Evolutionary conservation across 2,797 vertebrate species (phyloP), one percentile per base, ranked within the genome.

Genomic region (Melanotaenia parkinsoni): DNA sequence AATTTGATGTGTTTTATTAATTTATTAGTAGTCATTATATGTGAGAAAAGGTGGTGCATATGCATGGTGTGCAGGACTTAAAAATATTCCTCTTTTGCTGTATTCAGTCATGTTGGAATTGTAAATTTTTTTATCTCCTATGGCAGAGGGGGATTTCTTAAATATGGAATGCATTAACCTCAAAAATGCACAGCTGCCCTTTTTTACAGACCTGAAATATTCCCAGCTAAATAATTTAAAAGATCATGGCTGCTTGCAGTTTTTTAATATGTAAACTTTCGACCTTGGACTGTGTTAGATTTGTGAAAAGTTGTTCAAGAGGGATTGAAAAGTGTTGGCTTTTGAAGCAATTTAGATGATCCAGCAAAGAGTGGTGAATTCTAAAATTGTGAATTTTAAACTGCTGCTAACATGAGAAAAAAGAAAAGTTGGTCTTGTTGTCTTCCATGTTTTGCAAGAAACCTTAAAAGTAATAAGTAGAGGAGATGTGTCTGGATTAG

Each of bases 401-500:
- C 66, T 50, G 47, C 64, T 68, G 65, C 28, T 67, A 59, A 30
- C 35, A 16, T 20, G 16, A 58, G 35, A 81, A 68, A 13, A n/a
- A 3, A 30, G 76, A 67, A 24, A 72, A 53, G 54, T 58, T 26
- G 43, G 70, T 69, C 79, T 79, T 37, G 57, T 75, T 77, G 35
- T 77, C 50, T 20, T 77, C 16, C 32, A 22, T 68, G 61, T 67
- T 37, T 69, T 32, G 5, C 13, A 14, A 57, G 54, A 16, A 16
- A 16, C 32, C 43, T 61, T 77, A 18, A 72, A 74, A 63, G 67
- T 57, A 77, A 66, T 26, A 32, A 53, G 56, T 68, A 69, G 57
- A 35, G 47, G 74, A 61, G 76, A 59, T 67, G 73, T 66, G 76
- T 86, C 79, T 82, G 77, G 74, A 77, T 83, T 76, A 81, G 80